phyloP scores from a whole-genome alignment of 2,113 vertebrate species.

The Leucosticte australis region DNA sequence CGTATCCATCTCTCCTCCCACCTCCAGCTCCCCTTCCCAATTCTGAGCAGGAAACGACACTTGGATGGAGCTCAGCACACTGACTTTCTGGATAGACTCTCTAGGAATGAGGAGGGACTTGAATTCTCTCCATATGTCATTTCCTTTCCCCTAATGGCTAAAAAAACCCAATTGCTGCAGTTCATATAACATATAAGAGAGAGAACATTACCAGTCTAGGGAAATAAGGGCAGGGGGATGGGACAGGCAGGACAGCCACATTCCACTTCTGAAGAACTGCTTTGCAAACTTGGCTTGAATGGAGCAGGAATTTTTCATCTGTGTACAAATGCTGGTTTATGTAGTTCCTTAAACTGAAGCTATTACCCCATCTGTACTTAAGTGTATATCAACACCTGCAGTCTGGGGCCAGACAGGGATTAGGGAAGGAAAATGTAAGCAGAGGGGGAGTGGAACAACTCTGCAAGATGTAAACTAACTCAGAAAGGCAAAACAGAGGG shows the following conservation, averaged over 20 bases:
- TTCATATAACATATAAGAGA: background rate
- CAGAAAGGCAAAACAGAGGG: background rate
- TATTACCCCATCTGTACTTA: background rate
- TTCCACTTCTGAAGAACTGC: background rate
- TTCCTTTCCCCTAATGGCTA: constrained; percentile 54
- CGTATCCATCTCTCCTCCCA: background rate
- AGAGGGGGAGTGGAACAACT: background rate
- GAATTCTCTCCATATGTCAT: constrained; percentile 57
- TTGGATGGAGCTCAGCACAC: constrained; percentile 50
- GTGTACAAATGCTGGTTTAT: background rate
- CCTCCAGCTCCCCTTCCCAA: background rate
- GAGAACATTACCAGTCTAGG: background rate
- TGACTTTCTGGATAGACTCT: constrained; percentile 65
- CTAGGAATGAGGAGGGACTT: constrained; percentile 71
- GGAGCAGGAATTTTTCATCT: background rate
- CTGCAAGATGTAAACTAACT: background rate
- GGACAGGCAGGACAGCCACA: background rate
- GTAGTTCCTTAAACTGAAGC: background rate
- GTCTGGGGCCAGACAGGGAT: background rate
- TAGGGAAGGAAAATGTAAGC: background rate
- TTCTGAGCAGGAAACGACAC: constrained; percentile 52
- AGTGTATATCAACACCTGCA: background rate
- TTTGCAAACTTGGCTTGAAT: background rate
- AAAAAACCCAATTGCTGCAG: constrained; percentile 2
- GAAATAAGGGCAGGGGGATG: background rate